Conservation (phyloP, 1,140 invertebrate species). For the Idris sp. region DNA sequence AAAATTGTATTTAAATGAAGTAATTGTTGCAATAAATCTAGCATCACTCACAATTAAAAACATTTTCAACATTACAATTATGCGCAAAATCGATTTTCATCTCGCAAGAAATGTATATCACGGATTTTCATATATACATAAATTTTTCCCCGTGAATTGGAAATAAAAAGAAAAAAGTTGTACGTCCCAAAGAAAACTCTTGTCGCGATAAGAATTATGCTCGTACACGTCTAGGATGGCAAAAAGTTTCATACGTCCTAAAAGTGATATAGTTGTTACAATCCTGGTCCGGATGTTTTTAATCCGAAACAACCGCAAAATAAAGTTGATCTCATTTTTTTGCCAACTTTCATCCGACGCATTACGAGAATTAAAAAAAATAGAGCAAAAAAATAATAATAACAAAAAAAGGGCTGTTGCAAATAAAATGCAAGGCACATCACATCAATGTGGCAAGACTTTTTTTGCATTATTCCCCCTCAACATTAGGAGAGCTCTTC, state of each 20-base stretch:
- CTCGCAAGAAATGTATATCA: too few species aligned
- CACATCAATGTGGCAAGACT: not conserved
- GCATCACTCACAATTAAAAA: conserved; percentile 1
- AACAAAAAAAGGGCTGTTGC: too few species aligned
- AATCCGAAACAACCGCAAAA: conserved; percentile 6
- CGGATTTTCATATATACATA: conserved; percentile 22
- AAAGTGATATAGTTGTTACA: conserved; percentile 26
- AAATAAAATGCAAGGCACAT: too few species aligned
- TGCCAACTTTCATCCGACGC: not conserved
- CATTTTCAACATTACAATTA: too few species aligned
- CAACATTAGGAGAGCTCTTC: not conserved
- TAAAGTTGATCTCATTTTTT: not conserved
- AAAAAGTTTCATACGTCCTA: conserved; percentile 22
- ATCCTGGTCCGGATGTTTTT: not conserved
- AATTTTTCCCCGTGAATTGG: conserved; percentile 5
- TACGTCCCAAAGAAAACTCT: conserved; percentile 5
- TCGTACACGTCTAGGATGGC: conserved; percentile 6
- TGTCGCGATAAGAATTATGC: conserved; percentile 26
- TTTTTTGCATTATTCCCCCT: not conserved
- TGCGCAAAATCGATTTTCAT: too few species aligned
- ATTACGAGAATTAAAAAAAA: not conserved
- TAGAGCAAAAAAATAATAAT: not conserved
- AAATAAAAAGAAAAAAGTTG: conserved; percentile 15
- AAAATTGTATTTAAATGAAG: conserved; percentile 9
- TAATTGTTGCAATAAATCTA: conserved; percentile 10